Evolutionary conservation across 2,888 invertebrate genomes (phyloP), one percentile per base, ranked within the genome.

Genomic region (Ctena decussata): DNA sequence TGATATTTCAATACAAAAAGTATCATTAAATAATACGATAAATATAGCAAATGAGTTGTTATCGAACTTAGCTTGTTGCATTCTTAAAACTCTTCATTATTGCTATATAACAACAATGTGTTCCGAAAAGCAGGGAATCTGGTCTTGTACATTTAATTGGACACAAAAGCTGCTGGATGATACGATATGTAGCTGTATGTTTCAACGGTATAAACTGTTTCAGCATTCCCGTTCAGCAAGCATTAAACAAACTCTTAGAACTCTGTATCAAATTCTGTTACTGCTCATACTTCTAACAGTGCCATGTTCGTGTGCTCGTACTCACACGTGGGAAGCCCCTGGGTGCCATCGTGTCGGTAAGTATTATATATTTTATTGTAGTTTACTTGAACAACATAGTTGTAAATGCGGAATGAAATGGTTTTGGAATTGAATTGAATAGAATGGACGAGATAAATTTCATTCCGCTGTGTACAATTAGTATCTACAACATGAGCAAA

Each of bases 291-390:
- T 65, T 32, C 35, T 65, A 35, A 65, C 65, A 18, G 65, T 65
- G 18, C 65, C 65, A 3, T 32, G 65, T 70, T 80, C 89, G 15
- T 80, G 81, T 60, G 78, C 78, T 46, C 77, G 81, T 60, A 77
- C 78, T 46, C 82, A 89, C 60, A 72, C 77, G 21, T 98, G 98
- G 98, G 97, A 97, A 89, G 97, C 97, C 93, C 97, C 98, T 30
- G 98, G 98, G 76, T 98, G 98, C 93, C 97, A 98, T 94, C 97
- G 97, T 96, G 97, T 98, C 90, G 98, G 98, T 97, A 96, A 96
- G 97, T 96, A 39, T 27, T 27, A 12, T 65, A 27, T 65, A n/a
- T n/a, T n/a, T n/a, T n/a, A n/a, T n/a, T n/a, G n/a, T n/a, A n/a
- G n/a, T n/a, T n/a, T n/a, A n/a, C n/a, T n/a, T n/a, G n/a, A n/a